Evolutionary conservation across 2,888 invertebrate species (phyloP).

Genomic region (Troides oblongomaculatus): DNA sequence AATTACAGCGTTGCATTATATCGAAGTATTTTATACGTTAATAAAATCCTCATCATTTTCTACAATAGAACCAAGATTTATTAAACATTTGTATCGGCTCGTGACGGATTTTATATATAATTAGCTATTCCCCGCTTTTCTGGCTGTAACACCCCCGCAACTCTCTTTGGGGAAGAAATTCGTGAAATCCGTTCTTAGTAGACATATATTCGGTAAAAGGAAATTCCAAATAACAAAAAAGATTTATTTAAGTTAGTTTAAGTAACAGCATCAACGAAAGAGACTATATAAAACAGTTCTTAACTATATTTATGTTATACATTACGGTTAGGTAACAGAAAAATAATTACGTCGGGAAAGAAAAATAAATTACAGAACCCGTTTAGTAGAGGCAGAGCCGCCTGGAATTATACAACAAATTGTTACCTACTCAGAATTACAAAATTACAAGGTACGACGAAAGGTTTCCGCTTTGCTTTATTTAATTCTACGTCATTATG

Average conservation of each 20-base stretch:
- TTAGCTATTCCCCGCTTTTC: no score
- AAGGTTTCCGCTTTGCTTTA: conserved; percentile 1
- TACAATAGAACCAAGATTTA: neutral
- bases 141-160: no score
- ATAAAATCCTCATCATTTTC: neutral
- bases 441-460: conserved; percentile 5
- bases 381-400: neutral
- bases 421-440: neutral
- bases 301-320: neutral
- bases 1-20: neutral
- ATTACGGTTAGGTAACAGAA: neutral
- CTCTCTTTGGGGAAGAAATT: no score
- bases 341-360: neutral
- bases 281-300: neutral
- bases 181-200: no score
- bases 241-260: no score
- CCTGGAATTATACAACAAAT: neutral
- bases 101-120: no score
- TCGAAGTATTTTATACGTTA: neutral
- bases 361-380: conserved; percentile 3
- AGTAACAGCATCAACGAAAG: no score
- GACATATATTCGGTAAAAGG: no score
- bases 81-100: no score
- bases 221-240: no score
- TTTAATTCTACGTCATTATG: conserved; percentile 2